Evolutionary conservation across 2,888 invertebrate genomes (phyloP), one percentile per base, ranked within the genome.

Genomic region (Caenorhabditis imperialis): DNA sequence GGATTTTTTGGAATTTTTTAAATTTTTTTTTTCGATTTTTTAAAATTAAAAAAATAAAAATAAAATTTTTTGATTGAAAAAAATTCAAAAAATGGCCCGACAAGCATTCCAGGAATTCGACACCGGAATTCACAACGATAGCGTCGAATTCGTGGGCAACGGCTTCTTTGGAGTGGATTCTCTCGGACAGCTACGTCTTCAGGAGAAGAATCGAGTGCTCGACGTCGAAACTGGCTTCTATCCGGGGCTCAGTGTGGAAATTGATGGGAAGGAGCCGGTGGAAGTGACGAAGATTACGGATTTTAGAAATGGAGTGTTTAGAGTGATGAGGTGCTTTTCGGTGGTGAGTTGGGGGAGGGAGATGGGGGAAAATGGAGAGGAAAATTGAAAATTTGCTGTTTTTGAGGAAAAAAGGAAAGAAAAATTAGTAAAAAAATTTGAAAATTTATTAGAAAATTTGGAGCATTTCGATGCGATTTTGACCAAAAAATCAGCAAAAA

Each of bases 141-240:
- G 77, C 7, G 75, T 85, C 3, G 60, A 80, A n/a, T 85, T 85
- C 62, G 71, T 83, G 23, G 85, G 85, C 12, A 85, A 85, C 57
- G 85, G 85, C 20, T 80, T 78, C 40, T 62, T 85, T 22, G 85
- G 84, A 10, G 75, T 85, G 10, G 84, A 84, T 69, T 72, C 76
- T 7, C 54, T 61, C 18, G 78, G 79, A 5, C 75, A 80, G 38
- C 30, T 80, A 27, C 53, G 77, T 38, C 35, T 73, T 45, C 53
- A 53, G n/a, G 54, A 57, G 30, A 62, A 65, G 35, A 71, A 60
- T 22, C 61, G 75, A 30, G 74, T 63, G 2, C 57, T 79, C 7
- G 72, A 70, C 45, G 53, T 75, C 3, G 60, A 54, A 40, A 65
- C 72, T 4, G 69, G 71, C 3, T 78, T 78, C 27, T 67, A 42